These are phyloP conservation scores for Athalia cordata DNA, from an alignment of 2,888 invertebrate genomes.

Conservation along the genomic window DNA sequence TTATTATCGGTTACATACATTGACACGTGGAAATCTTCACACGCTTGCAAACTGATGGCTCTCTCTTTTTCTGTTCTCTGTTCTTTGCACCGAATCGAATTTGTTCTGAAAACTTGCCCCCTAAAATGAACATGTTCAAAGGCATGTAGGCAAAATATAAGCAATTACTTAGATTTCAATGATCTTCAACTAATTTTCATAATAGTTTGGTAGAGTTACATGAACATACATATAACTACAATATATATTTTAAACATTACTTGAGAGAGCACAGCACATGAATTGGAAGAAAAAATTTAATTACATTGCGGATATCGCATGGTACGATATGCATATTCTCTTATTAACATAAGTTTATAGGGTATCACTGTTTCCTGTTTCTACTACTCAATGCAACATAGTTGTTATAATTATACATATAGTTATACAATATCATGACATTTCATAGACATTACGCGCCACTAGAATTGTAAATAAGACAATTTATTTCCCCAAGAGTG, in stretches of 20 bases:
- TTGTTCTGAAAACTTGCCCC: background rate
- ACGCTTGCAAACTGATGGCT: background rate
- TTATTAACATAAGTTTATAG: conserved; percentile 7
- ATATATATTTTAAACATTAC: conserved; percentile 17
- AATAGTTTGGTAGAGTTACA: conserved; percentile 1
- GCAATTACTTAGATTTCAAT: conserved; percentile 4
- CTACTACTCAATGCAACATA: background rate
- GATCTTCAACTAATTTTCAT: background rate
- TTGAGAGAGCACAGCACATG: conserved; percentile 9
- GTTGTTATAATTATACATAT: conserved; percentile 5
- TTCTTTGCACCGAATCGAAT: background rate
- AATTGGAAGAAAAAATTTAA: background rate
- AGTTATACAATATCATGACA: background rate
- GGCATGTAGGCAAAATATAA: background rate
- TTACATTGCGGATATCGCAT: background rate
- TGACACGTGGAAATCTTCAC: background rate
- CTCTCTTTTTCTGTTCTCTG: background rate
- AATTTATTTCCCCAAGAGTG: conserved; percentile 19
- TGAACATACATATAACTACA: background rate
- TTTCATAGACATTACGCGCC: conserved; percentile 3
- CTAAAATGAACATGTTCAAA: background rate
- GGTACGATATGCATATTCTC: conserved; percentile 16
- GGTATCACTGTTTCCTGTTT: conserved; percentile 16
- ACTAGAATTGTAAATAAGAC: conserved; percentile 15
- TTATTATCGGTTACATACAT: background rate